A percentile compares a stretch with the other conserved stretches of the same genome.
Evolutionary conservation across 1,140 invertebrate genomes (phyloP).

Genomic region (Vollenhovia emeryi): DNA sequence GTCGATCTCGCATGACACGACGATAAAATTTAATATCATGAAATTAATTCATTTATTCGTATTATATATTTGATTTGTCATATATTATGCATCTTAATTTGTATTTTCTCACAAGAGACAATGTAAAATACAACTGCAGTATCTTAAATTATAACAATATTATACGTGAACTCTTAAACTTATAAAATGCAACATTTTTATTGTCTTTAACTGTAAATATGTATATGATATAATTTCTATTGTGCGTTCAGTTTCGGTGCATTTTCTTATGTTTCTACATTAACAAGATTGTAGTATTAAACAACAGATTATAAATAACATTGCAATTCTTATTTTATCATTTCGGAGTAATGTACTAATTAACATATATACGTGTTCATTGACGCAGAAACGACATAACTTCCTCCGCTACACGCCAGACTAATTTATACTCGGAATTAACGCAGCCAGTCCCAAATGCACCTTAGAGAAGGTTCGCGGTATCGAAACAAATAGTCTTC

Average conservation of each 20-base stretch:
- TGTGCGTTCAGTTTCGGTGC: background rate
- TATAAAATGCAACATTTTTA: background rate
- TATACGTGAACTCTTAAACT: background rate
- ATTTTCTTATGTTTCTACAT: background rate
- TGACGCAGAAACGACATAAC: constrained; percentile 29
- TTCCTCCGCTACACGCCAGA: constrained; percentile 23
- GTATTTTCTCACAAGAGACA: background rate
- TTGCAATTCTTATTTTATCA: background rate
- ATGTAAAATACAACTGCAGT: background rate
- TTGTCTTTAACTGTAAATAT: background rate
- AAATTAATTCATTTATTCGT: constrained; percentile 3
- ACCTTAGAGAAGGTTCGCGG: constrained; percentile 28
- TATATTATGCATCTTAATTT: background rate
- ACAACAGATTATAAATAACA: background rate
- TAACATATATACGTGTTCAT: background rate
- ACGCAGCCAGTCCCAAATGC: constrained; percentile 44
- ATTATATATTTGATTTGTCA: background rate
- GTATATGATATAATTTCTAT: background rate
- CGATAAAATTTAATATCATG: constrained; percentile 8
- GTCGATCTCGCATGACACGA: background rate
- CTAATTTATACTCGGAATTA: constrained; percentile 54
- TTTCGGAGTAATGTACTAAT: background rate
- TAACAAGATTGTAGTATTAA: background rate
- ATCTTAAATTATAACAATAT: background rate
- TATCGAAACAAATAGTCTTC: constrained; percentile 45